Evolutionary conservation across 1,140 invertebrate species (phyloP).

Genomic region (Drosophila sproati): DNA sequence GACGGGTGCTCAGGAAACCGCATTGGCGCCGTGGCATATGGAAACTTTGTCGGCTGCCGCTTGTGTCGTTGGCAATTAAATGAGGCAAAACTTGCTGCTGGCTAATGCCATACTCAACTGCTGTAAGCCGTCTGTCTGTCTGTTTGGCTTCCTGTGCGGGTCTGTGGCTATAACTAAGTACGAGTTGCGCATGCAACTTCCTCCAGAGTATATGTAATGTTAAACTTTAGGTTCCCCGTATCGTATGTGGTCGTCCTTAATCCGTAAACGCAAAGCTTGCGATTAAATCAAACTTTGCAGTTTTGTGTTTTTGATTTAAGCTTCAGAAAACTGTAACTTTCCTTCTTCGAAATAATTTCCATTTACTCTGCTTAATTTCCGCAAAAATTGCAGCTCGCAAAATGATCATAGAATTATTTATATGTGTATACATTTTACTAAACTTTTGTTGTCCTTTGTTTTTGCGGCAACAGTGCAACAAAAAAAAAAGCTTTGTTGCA

Average conservation of each 20-base stretch:
- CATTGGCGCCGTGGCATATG: slow-evolving; percentile 30
- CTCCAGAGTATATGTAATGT: slow-evolving; percentile 6
- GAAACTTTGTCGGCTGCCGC: slow-evolving; percentile 36
- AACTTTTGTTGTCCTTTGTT: slow-evolving; percentile 34
- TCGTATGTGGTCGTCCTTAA: not conserved
- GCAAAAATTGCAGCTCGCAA: slow-evolving; percentile 17
- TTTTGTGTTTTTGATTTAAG: not conserved
- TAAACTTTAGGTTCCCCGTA: slow-evolving; percentile 6
- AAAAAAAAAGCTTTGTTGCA: slow-evolving; percentile 18
- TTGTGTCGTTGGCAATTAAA: slow-evolving; percentile 52
- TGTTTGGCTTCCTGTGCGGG: slow-evolving; percentile 35
- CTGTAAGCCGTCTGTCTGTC: slow-evolving; percentile 12
- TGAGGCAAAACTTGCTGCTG: slow-evolving; percentile 35
- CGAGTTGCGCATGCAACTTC: slow-evolving; percentile 8
- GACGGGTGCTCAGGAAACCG: slow-evolving; percentile 3
- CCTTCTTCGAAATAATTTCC: not conserved
- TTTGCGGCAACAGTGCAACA: slow-evolving; percentile 33
- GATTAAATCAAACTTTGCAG: not conserved
- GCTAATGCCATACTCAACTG: slow-evolving; percentile 36
- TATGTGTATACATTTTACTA: slow-evolving; percentile 27
- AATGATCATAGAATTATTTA: not conserved
- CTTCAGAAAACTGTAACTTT: too few species aligned
- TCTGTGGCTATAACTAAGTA: slow-evolving; percentile 6
- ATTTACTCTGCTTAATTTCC: not conserved
- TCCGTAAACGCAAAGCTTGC: not conserved